A percentile compares a stretch with the other conserved stretches of the same genome.
Conservation (phyloP, 2,888 invertebrate genomes). For the Ellobium chinense region DNA sequence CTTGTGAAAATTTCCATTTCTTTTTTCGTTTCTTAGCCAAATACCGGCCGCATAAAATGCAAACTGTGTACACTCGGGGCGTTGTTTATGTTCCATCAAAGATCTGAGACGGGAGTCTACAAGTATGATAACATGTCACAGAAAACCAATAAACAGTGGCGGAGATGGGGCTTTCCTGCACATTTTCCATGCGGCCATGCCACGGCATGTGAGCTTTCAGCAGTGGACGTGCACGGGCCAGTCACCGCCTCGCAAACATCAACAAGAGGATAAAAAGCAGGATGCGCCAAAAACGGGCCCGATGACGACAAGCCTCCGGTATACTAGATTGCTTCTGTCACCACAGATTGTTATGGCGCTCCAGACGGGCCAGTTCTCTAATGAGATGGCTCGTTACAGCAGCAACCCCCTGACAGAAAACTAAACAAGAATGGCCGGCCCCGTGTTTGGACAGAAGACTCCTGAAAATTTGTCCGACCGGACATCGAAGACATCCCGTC, state of each 20-base stretch:
- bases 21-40: conserved; percentile 2
- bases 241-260: conserved; percentile 24
- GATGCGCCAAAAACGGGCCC: conserved; percentile 4
- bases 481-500: conserved; percentile 25
- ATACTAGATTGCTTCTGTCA: conserved; percentile 44
- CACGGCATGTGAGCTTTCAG: conserved; percentile 18
- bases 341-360: conserved; percentile 43
- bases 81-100: conserved; percentile 34
- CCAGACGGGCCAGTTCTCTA: conserved; percentile 9
- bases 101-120: neutral
- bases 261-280: conserved; percentile 25
- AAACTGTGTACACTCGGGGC: neutral
- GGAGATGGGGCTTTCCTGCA: conserved; percentile 20
- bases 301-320: conserved; percentile 18
- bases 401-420: conserved; percentile 28
- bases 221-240: conserved; percentile 22
- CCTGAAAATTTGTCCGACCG: conserved; percentile 25
- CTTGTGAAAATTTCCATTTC: neutral
- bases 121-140: conserved; percentile 38
- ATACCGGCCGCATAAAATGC: neutral
- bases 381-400: conserved; percentile 39
- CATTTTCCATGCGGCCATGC: conserved; percentile 7
- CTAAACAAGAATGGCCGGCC: conserved; percentile 27
- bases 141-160: conserved; percentile 16
- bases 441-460: conserved; percentile 40